Base-by-base conservation (phyloP, 2,113 vertebrate species). In the Siphamia tubifer region DNA sequence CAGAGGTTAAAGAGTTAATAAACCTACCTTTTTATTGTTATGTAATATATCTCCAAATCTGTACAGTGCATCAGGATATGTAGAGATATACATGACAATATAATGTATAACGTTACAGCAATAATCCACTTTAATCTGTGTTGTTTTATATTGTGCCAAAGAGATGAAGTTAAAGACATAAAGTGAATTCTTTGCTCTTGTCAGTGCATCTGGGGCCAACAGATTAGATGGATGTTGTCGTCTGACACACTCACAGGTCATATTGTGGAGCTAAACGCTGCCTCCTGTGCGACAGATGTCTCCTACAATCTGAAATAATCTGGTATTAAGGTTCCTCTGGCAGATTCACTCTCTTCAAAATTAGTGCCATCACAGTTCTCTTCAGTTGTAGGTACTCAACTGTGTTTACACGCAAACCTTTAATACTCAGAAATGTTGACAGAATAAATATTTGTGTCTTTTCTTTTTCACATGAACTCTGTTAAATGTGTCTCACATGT, bases 281-380 rank as follows among this genome's bases (percentile, higher is more conserved):
- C 52, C 52, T 15, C 54, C 66, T 67, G 43, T 55, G 38, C 68
- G 69, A 35, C 84, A 84, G 79, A 75, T 65, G 63, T 74, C 25
- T 71, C 40, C 49, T 79, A 55, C 77, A 74, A 75, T 71, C 65
- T 55, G 53, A 80, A 75, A 68, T 89, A 89, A 91, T 84, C 77
- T 83, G 85, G 79, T 28, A 79, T 90, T 89, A 80, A 63, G 39
- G 42, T 56, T 66, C 21, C 16, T 64, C 30, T 39, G 57, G 39
- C 25, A 52, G 40, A 68, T 60, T 34, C 47, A 31, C 54, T 35
- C 51, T 69, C 25, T 60, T 24, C 47, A 31, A 76, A 67, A 47
- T 36, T 24, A 19, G 35, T 31, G 25, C 40, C 19, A n/a, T 58
- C 42, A 49, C 28, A 25, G 44, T 75, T 42, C 11, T 39, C 60